These are phyloP conservation scores for Ceratosolen solmsi DNA, from an alignment of 1,140 invertebrate genomes.

Conservation along the genomic window DNA sequence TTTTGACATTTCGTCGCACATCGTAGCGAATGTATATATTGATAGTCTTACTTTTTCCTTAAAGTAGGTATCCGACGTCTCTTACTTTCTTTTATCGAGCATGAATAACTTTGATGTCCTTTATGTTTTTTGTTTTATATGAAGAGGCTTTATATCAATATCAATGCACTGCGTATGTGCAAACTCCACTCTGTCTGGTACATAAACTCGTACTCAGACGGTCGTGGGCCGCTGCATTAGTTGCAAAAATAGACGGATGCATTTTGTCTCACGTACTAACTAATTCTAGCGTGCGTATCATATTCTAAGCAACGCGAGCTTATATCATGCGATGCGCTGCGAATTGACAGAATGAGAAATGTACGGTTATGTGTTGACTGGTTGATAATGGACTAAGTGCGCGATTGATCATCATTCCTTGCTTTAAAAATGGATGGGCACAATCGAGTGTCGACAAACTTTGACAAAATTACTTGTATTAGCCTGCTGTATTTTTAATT, in stretches of 20 bases:
- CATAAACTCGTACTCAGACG: neutral
- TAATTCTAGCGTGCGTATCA: neutral
- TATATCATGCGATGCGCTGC: neutral
- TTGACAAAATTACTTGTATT: neutral
- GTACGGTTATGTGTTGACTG: neutral
- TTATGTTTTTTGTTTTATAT: neutral
- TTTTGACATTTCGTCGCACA: too few relatives aligned
- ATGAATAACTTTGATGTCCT: too few relatives aligned
- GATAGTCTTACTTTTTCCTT: too few relatives aligned
- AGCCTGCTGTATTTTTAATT: too few relatives aligned
- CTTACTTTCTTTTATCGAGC: too few relatives aligned
- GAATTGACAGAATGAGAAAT: constrained; percentile 12
- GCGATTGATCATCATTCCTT: neutral
- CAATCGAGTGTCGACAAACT: neutral
- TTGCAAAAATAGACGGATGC: neutral
- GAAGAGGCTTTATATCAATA: neutral
- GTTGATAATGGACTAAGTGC: neutral
- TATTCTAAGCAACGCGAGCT: neutral
- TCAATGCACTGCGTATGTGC: neutral
- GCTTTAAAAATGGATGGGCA: neutral
- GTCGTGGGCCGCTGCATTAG: neutral
- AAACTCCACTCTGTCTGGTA: neutral
- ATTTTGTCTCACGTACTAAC: neutral
- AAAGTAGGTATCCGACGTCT: too few relatives aligned
- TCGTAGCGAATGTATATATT: too few relatives aligned